Conservation (phyloP, 2,113 vertebrate genomes). For the Myocastor coypus region DNA sequence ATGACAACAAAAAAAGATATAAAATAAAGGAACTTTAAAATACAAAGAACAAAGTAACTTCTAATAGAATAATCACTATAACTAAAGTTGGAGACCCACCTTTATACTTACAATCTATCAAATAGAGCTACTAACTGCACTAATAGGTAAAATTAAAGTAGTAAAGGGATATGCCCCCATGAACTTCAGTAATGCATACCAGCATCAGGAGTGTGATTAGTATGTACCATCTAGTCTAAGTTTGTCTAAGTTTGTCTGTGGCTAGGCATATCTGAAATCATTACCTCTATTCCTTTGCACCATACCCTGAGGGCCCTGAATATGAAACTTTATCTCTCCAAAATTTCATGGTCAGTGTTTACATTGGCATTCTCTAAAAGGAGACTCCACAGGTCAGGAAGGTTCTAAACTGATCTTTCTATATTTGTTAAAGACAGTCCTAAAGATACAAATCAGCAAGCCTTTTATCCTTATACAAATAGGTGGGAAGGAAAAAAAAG, state of each 20-base stretch:
- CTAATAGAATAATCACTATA: neutral
- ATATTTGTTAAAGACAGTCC: neutral
- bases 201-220: neutral
- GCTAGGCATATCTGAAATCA: neutral
- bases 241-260: neutral
- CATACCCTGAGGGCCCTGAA: neutral
- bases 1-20: conserved; percentile 62
- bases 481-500: too few species aligned
- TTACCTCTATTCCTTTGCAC: neutral
- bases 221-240: too few species aligned
- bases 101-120: neutral
- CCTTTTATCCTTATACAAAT: too few species aligned
- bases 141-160: neutral
- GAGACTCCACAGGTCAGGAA: neutral
- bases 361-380: neutral
- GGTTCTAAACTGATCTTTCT: neutral
- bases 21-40: conserved; percentile 35
- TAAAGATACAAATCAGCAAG: neutral
- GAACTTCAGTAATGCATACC: neutral
- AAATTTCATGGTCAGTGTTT: neutral
- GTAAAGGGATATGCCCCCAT: neutral
- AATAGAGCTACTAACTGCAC: neutral
- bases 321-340: neutral
- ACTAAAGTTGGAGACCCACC: neutral
- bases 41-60: neutral